Evolutionary conservation across 2,888 invertebrate genomes (phyloP).

Genomic region (Lasiommata megera): DNA sequence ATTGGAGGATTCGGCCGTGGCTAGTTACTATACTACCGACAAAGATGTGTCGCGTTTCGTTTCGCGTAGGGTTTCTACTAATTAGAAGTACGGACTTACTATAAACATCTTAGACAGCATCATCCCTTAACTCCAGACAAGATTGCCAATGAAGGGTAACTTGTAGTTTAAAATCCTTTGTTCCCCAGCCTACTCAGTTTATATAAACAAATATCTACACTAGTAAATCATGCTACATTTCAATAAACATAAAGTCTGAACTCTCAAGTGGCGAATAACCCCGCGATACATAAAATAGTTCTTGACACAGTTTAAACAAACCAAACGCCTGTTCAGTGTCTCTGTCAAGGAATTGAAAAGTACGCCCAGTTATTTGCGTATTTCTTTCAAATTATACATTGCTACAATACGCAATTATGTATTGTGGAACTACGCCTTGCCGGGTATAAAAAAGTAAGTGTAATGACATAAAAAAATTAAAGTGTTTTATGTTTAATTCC

Average conservation of each 20-base stretch:
- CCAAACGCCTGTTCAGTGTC: conserved; percentile 42
- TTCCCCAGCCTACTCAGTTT: not conserved
- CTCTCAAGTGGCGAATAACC: conserved; percentile 21
- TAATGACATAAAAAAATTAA: no score
- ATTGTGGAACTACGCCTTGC: not conserved
- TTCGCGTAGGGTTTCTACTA: no score
- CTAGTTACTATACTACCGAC: no score
- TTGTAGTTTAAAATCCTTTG: no score
- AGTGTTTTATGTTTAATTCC: no score
- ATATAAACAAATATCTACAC: not conserved
- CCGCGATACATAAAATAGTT: conserved; percentile 33
- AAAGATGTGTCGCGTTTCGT: no score
- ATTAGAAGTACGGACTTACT: no score
- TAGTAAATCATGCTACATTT: not conserved
- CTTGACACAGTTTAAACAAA: conserved; percentile 56
- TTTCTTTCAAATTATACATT: not conserved
- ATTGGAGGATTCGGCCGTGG: no score
- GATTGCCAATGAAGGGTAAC: no score
- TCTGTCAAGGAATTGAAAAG: conserved; percentile 48
- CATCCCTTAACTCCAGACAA: no score
- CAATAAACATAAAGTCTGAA: conserved; percentile 1
- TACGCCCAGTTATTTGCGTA: not conserved
- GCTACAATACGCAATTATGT: not conserved
- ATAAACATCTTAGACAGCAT: no score
- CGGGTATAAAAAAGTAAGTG: conserved; percentile 10